phyloP scores from a whole-genome alignment of 30 jellyfish, hydroid and myxozoan genomes.

The Haliclystus octoradiatus region DNA sequence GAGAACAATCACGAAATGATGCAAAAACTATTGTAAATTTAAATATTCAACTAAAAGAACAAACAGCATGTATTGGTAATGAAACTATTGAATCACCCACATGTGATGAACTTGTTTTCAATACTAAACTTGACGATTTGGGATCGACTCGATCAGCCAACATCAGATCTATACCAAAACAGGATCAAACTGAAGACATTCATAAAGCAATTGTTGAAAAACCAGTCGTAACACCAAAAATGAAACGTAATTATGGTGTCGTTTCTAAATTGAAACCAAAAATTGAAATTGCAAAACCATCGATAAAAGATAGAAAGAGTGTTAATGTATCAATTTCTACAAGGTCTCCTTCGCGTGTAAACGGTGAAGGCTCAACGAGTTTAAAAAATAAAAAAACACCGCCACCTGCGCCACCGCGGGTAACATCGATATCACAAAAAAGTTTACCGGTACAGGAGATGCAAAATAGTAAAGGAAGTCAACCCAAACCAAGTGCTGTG shows the following conservation, averaged over 20 bases:
- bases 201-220: too few relatives aligned
- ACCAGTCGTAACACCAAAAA: not conserved
- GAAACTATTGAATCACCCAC: too few relatives aligned
- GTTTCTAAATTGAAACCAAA: not conserved
- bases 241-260: not conserved
- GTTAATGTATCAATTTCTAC: not conserved
- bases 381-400: slow-evolving; percentile 39
- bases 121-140: too few relatives aligned
- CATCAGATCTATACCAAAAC: too few relatives aligned
- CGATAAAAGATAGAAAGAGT: not conserved
- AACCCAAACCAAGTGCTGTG: not conserved
- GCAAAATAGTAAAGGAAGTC: not conserved
- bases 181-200: too few relatives aligned
- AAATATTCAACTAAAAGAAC: too few relatives aligned
- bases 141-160: too few relatives aligned
- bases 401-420: slow-evolving; percentile 99
- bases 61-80: too few relatives aligned
- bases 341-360: not conserved
- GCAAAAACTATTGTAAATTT: too few relatives aligned
- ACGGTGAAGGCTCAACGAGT: not conserved
- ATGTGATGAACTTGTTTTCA: too few relatives aligned
- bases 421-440: slow-evolving; percentile 43
- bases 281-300: not conserved
- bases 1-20: too few relatives aligned
- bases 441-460: slow-evolving; percentile 37